Conservation (phyloP, 2,888 invertebrate species). For the Himalopsyche tibetana region DNA sequence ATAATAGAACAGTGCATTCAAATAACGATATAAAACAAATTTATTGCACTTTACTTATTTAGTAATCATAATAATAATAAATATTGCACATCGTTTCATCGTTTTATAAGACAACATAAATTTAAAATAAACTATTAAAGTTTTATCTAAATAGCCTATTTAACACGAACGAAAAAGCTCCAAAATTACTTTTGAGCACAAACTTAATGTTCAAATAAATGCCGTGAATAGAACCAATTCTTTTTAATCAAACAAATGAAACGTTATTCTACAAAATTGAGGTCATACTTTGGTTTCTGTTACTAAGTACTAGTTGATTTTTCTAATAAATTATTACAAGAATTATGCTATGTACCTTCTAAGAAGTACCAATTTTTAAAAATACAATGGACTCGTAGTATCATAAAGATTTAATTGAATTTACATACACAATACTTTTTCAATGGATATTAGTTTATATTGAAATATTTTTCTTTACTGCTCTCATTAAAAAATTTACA, state of each 20-base stretch:
- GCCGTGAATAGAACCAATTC: background rate
- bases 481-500: too few relatives aligned
- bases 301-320: constrained; percentile 54
- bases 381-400: constrained; percentile 41
- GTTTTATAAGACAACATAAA: constrained; percentile 14
- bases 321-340: constrained; percentile 51
- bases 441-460: too few relatives aligned
- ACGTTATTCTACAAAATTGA: constrained; percentile 60
- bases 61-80: constrained; percentile 27
- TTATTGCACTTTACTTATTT: constrained; percentile 32
- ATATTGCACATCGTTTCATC: constrained; percentile 22
- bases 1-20: constrained; percentile 38
- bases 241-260: constrained; percentile 46
- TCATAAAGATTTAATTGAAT: constrained; percentile 1
- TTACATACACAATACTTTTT: background rate
- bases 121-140: background rate
- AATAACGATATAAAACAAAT: constrained; percentile 40
- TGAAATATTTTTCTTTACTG: too few relatives aligned
- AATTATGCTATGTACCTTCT: constrained; percentile 28
- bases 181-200: constrained; percentile 11
- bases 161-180: background rate
- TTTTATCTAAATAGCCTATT: background rate
- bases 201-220: constrained; percentile 40
- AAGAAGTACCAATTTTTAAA: constrained; percentile 18
- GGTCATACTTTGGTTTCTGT: constrained; percentile 64